Base-by-base conservation (phyloP, 2,113 vertebrate genomes). In the Cynoglossus semilaevis region DNA sequence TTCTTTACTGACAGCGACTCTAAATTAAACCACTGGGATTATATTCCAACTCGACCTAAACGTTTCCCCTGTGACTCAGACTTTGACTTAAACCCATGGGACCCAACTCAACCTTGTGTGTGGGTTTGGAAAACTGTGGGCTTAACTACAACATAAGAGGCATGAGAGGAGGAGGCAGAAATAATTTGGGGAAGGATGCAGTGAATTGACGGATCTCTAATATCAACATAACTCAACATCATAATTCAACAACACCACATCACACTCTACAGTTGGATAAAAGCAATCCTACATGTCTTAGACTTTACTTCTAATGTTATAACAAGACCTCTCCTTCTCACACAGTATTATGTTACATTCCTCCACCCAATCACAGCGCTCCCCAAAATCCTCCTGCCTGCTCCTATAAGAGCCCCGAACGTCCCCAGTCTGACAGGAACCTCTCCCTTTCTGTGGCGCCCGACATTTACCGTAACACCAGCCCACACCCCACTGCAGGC, bases 391-490 rank as follows among this genome's bases (percentile, higher is more conserved):
- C 90, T 93, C 92, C 92, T 91, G 91, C 70, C 58, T 88, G 91
- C 84, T 92, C 91, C 79, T 97, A 97, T 97, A 97, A 97, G 94
- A 96, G 88, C 89, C 85, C 87, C 83, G 88, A 79, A 80, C 87
- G 81, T 82, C 87, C 81, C 22, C 87, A 78, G 75, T 88, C 88
- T 90, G 88, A 86, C 91, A 89, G 67, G 87, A 88, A 91, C 91
- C 90, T 91, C 74, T 76, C 10, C 51, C 81, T 85, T 85, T 91
- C 89, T 73, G 87, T 91, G 80, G 90, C 85, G 83, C 82, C 79
- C 62, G 61, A 72, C 65, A 75, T 72, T 86, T 79, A 63, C 67
- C 51, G 19, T 62, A 46, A 78, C 29, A 67, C 37, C 47, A 46
- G 14, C 67, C 40, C 70, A 55, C 75, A 9, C 12, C 50, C 15